Percentiles rank a stretch among this genome's conserved stretches.
These are phyloP conservation scores for Oceanodroma tethys DNA, from an alignment of 2,113 vertebrate genomes.

Conservation along the genomic window DNA sequence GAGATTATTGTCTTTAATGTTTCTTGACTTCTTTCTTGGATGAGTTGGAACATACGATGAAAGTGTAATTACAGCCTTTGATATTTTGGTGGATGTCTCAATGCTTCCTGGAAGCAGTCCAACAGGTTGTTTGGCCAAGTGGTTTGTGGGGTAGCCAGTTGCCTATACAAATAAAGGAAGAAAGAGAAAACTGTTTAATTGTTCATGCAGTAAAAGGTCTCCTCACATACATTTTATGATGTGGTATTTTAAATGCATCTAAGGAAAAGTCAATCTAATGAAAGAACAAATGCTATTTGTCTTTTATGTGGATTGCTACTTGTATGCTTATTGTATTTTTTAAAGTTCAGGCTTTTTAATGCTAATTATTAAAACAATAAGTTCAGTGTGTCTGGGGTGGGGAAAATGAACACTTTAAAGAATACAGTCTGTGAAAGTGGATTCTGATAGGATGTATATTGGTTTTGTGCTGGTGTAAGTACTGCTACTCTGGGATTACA, in stretches of 20 bases:
- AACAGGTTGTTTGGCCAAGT: conserved; percentile 50
- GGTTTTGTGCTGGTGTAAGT: background rate
- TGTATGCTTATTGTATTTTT: background rate
- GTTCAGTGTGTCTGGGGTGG: background rate
- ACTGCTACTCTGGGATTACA: background rate
- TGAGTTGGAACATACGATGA: conserved; percentile 18
- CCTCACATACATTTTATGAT: conserved; percentile 27
- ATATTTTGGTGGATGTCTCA: conserved; percentile 30
- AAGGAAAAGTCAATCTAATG: conserved; percentile 40
- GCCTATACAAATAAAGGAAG: background rate
- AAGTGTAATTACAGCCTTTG: conserved; percentile 49
- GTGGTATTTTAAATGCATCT: conserved; percentile 32
- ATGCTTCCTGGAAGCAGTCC: conserved; percentile 11
- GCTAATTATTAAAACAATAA: conserved; percentile 20
- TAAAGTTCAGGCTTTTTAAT: background rate
- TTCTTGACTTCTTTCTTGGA: conserved; percentile 15
- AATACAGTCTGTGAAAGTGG: background rate
- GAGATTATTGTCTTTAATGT: conserved; percentile 48
- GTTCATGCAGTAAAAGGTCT: background rate
- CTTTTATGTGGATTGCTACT: conserved; percentile 50
- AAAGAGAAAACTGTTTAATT: conserved; percentile 43
- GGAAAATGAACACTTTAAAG: background rate
- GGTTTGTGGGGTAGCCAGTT: conserved; percentile 8
- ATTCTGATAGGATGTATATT: background rate
- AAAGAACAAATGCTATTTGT: conserved; percentile 40